Base-by-base conservation (phyloP, 2,797 vertebrate genomes). In the Typhlichthys subterraneus region DNA sequence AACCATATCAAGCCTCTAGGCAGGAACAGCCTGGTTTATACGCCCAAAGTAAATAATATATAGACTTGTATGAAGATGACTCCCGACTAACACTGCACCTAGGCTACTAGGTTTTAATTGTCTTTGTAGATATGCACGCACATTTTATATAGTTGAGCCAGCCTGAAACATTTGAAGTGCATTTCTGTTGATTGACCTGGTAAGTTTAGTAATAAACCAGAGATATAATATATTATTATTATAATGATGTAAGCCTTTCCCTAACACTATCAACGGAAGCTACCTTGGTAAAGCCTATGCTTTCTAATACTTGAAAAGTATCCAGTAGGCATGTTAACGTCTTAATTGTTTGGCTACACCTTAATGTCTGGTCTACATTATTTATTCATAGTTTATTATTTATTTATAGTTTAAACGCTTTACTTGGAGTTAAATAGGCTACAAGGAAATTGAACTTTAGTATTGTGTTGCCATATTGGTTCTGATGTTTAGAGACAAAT, bases 31-130 rank as follows among this genome's bases (percentile, higher is more conserved):
- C 54, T 31, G 65, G 72, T 63, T 33, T 67, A 58, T 75, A 73
- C 76, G 29, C 76, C 80, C 61, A 72, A 72, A 82, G 85, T 80
- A 70, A 79, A 87, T 69, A 72, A 11, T 55, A 46, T 14, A 3
- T 14, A 3, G 56, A 1, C 64, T 74, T 73, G 48, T 59, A 53
- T 46, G 23, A 6, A 8, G 15, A 12, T 19, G 52, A 10, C n/a
- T 76, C 52, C 2, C 64, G 42, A 54, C 67, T 72, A 69, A 81
- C 69, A 71, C 1, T 33, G 69, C 65, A 29, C 19, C 57, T 29
- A 29, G 23, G 4, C 23, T 61, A 63, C 62, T 72, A 69, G 59
- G 45, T 60, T 72, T 76, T 76, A 75, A 78, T 77, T 47, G 69
- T 48, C 75, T 80, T 77, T 82, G 82, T 64, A 63, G 48, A 67